Base-by-base conservation (phyloP, 2,797 vertebrate genomes). In the Tadarida brasiliensis region DNA sequence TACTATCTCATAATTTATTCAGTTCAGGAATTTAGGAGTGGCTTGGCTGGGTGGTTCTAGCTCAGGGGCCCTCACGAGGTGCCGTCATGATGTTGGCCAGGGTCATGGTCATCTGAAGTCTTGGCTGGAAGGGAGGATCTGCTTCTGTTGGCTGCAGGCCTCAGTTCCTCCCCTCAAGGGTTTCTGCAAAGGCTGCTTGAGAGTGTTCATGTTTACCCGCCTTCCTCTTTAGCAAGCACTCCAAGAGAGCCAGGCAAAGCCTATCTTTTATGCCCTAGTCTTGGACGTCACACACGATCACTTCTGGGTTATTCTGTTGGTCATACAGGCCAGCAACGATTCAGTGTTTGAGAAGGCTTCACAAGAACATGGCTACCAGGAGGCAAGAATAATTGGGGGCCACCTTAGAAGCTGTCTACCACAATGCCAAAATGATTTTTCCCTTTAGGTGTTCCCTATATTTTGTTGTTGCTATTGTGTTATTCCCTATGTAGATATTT, bases 201-300 rank as follows among this genome's bases (percentile, higher is more conserved):
- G 67, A 1, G 0, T 20, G 28, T 47, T 22, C 35, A 1, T 7
- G 16, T 6, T 12, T 5, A 3, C 47, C 30, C 0, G 20, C 59
- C 49, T n/a, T 67, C 70, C 28, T 22, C 49, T 22, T 16, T 4
- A n/a, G 71, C 2, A 2, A 24, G 80, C 14, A 9, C 2, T 10
- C 12, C 24, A 16, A 24, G 65, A 59, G 47, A 59, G 17, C 90
- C 47, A 7, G 70, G 49, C 80, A 28, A 22, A 15, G 59, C 49
- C 90, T 28, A 30, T 17, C 22, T 65, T 28, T 9, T n/a, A 44
- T 15, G 59, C 33, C 59, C 35, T 19, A 1, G 1, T 1, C 35
- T n/a, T 7, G 7, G 28, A 19, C 26, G 47, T 14, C 70, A 76
- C 78, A 22, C 11, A 10, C 11, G 33, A 19, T 56, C 35, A 7